These are phyloP conservation scores for Matsumyia berberina DNA, from an alignment of 2,888 invertebrate species.

Conservation along the genomic window DNA sequence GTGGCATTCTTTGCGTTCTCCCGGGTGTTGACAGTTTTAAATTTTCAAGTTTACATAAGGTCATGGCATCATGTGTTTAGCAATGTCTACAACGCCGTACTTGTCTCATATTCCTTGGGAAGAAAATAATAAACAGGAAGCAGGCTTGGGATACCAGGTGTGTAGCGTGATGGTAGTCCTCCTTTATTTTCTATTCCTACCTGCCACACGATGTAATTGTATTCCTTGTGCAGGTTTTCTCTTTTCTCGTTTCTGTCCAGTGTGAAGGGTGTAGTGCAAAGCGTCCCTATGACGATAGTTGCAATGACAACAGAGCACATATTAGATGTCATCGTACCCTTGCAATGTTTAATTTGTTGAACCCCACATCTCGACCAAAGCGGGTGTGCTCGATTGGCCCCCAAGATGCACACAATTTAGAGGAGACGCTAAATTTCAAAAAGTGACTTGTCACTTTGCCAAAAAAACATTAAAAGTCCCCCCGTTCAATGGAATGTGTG, in stretches of 20 bases:
- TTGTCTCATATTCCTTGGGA: slow-evolving; percentile 55
- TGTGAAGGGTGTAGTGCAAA: slow-evolving; percentile 31
- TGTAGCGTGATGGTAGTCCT: slow-evolving; percentile 2
- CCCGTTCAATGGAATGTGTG: not conserved
- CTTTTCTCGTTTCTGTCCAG: slow-evolving; percentile 13
- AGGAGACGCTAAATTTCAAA: slow-evolving; percentile 34
- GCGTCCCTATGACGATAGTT: slow-evolving; percentile 31
- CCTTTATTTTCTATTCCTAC: slow-evolving; percentile 41
- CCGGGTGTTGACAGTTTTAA: slow-evolving; percentile 46
- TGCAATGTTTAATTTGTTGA: slow-evolving; percentile 41
- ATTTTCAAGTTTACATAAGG: slow-evolving; percentile 70
- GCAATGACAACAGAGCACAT: slow-evolving; percentile 37
- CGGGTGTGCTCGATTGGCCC: slow-evolving; percentile 13
- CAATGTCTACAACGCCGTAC: slow-evolving; percentile 38
- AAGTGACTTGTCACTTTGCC: slow-evolving; percentile 61
- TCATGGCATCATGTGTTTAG: slow-evolving; percentile 63
- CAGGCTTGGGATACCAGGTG: slow-evolving; percentile 53
- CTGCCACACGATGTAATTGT: slow-evolving; percentile 53
- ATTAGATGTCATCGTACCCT: slow-evolving; percentile 50
- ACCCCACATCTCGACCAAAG: slow-evolving; percentile 8
- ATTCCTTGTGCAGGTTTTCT: slow-evolving; percentile 26
- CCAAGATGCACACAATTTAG: slow-evolving; percentile 37
- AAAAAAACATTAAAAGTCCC: slow-evolving; percentile 34
- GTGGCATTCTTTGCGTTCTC: not conserved
- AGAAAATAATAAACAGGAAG: slow-evolving; percentile 57